Percentiles rank a stretch among this genome's conserved stretches.
Conservation (phyloP, 2,797 vertebrate species). For the Halcyon leucocephala region DNA sequence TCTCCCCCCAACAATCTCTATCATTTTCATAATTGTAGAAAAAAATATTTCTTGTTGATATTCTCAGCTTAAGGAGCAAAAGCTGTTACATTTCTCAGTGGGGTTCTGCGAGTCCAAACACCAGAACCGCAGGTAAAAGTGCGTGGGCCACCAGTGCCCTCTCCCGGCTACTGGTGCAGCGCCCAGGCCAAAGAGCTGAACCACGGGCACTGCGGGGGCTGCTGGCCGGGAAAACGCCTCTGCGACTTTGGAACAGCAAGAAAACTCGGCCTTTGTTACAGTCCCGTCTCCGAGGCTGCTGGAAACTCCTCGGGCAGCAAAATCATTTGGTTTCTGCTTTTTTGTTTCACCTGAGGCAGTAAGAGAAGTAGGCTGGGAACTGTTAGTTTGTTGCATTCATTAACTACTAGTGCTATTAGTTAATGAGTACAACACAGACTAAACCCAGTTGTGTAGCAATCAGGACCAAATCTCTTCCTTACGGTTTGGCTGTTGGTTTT, state of each 20-base stretch:
- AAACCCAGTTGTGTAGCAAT: too few relatives aligned
- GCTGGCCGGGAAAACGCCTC: fast-evolving
- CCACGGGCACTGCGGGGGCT: fast-evolving
- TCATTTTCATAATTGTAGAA: background rate
- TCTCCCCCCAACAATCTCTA: background rate
- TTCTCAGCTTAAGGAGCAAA: background rate
- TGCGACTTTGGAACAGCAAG: background rate
- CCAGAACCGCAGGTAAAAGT: background rate
- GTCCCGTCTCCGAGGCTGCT: background rate
- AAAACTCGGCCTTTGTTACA: background rate
- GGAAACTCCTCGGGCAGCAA: background rate
- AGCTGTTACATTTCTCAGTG: background rate
- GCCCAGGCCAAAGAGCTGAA: too few relatives aligned
- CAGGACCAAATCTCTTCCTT: too few relatives aligned
- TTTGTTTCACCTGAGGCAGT: background rate
- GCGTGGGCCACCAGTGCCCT: background rate
- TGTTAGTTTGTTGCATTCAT: too few relatives aligned
- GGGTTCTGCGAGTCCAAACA: background rate
- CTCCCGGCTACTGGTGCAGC: background rate
- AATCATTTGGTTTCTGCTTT: background rate
- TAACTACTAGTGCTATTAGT: too few relatives aligned
- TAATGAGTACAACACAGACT: too few relatives aligned
- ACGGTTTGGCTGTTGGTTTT: too few relatives aligned
- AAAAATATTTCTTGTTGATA: background rate
- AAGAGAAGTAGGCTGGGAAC: background rate